These are phyloP conservation scores for Drosophila ohnishii DNA, from an alignment of 1,140 invertebrate species.

Conservation along the genomic window DNA sequence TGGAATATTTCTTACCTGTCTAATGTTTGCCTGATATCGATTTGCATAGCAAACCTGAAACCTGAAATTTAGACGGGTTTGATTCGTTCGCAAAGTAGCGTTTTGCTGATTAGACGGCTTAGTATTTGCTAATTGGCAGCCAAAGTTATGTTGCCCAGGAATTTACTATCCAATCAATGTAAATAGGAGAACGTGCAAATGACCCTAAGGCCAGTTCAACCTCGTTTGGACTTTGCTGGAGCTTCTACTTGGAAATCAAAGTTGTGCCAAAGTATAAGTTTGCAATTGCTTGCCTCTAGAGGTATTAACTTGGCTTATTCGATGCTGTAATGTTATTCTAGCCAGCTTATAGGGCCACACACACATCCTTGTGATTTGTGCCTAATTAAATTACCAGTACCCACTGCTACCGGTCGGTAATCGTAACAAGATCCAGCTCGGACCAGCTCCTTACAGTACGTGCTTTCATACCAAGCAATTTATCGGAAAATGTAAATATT, in stretches of 20 bases:
- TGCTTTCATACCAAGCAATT: constrained; percentile 4
- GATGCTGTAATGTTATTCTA: neutral
- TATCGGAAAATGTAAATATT: constrained; percentile 6
- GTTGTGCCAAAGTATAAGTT: constrained; percentile 2
- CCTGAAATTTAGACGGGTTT: constrained; percentile 41
- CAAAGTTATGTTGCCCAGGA: constrained; percentile 28
- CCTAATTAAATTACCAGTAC: constrained; percentile 30
- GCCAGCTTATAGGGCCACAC: neutral
- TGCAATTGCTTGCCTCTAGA: constrained; percentile 11
- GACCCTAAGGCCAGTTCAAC: constrained; percentile 9
- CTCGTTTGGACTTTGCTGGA: neutral
- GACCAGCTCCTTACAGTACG: constrained; percentile 13
- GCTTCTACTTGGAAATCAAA: neutral
- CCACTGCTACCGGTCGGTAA: neutral
- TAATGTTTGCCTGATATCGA: constrained; percentile 17
- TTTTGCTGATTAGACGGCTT: constrained; percentile 49
- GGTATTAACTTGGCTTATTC: constrained; percentile 18
- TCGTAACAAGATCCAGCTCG: neutral
- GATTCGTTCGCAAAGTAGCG: constrained; percentile 3
- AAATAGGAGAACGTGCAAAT: constrained; percentile 51
- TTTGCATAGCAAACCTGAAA: constrained; percentile 44
- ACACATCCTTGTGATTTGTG: constrained; percentile 10
- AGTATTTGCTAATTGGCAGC: constrained; percentile 46
- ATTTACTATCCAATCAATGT: constrained; percentile 45
- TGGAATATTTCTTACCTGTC: constrained; percentile 7